Base-by-base conservation (phyloP, 2,797 vertebrate genomes). In the Knipowitschia caucasica region DNA sequence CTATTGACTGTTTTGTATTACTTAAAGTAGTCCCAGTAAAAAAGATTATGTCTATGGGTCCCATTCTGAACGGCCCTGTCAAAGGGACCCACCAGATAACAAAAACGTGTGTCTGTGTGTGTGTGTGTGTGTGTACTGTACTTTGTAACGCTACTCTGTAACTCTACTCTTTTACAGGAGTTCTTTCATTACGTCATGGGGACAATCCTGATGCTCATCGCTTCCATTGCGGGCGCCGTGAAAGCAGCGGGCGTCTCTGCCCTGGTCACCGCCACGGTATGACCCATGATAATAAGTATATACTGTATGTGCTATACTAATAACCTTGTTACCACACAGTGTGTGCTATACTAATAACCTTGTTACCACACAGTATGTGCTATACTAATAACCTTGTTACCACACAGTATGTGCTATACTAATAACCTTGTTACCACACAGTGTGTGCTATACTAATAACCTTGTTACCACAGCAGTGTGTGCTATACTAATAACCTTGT, bases 101-200 rank as follows among this genome's bases (percentile, higher is more conserved):
- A n/a, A n/a, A n/a, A n/a, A n/a, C n/a, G n/a, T n/a, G n/a, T n/a
- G n/a, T n/a, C n/a, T n/a, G n/a, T n/a, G n/a, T n/a, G n/a, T n/a
- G n/a, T n/a, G n/a, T n/a, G n/a, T n/a, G n/a, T n/a, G n/a, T n/a
- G n/a, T n/a, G n/a, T n/a, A n/a, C n/a, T n/a, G n/a, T n/a, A n/a
- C n/a, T n/a, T n/a, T n/a, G n/a, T n/a, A n/a, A n/a, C n/a, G n/a
- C n/a, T n/a, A n/a, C n/a, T n/a, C n/a, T n/a, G n/a, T n/a, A n/a
- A n/a, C n/a, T n/a, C n/a, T n/a, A n/a, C n/a, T n/a, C n/a, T n/a
- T n/a, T n/a, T 42, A 5, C 85, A 98, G 96, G 96, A 98, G 81
- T 92, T 97, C 61, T 91, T 98, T 33, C 94, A 98, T 83, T 98
- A 98, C 61, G 71, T 89, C 2, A 82, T 96, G 0, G 94, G 94